Evolutionary conservation across 2,797 vertebrate species (phyloP).

Genomic region (Helarctos malayanus): DNA sequence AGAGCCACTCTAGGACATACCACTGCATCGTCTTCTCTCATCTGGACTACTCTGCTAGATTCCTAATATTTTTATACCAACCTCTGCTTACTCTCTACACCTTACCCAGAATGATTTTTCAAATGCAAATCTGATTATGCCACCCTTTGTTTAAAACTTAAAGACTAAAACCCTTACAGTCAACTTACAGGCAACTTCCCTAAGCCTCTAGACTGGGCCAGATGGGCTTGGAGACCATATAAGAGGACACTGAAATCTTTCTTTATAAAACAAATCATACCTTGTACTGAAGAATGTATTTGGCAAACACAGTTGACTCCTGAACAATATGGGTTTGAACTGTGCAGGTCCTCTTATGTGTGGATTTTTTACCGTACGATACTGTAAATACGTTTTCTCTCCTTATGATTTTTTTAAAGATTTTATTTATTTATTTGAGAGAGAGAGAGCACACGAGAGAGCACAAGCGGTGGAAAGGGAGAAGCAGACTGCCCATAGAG

Average conservation of each 20-base stretch:
- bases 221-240: background rate
- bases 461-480: background rate
- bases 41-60: too few relatives aligned
- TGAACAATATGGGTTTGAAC: background rate
- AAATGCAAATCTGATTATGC: background rate
- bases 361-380: background rate
- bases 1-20: background rate
- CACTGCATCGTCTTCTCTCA: background rate
- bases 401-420: background rate
- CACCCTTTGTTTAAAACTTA: background rate
- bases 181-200: background rate
- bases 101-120: background rate
- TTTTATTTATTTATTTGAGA: background rate
- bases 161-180: background rate
- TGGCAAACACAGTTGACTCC: background rate
- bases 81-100: background rate
- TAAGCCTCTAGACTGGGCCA: background rate
- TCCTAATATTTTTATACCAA: background rate
- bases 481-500: background rate
- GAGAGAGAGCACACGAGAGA: background rate
- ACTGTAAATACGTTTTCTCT: background rate
- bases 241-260: background rate
- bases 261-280: background rate
- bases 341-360: background rate
- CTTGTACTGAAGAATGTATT: background rate